Evolutionary conservation across 1,140 invertebrate species (phyloP), one percentile per base, ranked within the genome.

Genomic region (Saccostrea echinata): DNA sequence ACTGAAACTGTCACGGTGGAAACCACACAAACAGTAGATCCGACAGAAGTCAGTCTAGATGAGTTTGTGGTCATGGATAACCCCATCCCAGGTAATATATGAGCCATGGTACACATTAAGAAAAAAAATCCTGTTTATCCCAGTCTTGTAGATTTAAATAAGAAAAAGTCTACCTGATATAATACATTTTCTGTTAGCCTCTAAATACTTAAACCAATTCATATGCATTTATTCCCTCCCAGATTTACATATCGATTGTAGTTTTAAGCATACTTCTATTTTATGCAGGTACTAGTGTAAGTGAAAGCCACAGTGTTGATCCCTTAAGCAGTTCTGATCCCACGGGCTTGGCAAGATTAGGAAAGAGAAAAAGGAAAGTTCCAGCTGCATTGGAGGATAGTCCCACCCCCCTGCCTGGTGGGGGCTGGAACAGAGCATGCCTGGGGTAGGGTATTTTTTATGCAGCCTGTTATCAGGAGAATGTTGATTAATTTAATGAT

Each of bases 291-390:
- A 81, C 84, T 53, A 88, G 86, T 35, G 89, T 86, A 52, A 84
- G 88, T 90, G 89, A 86, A 57, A 85, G 85, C 3, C 89, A 88
- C 61, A 86, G 90, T 43, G 71, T 84, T 24, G 87, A 91, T 64
- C 55, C 61, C 27, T 18, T 61, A 43, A 81, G 89, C 89, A 82
- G 84, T 86, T 27, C 89, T 88, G 85, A 89, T 86, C 27, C 86
- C 24, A 13, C 85, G 52, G 64, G 51, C 85, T 33, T 71, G 24
- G 86, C 80, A 18, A 86, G 90, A 24, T 87, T 90, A n/a, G 91
- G 93, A 71, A 93, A 93, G 61, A 84, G 94, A 33, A 94, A 94
- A 83, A 89, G 93, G 27, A 94, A 93, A 88, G 81, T 89, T 90
- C 57, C 92, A 1, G 87, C 91, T 24, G 86, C 88, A 0, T 83